Conservation (phyloP, 23 tunicate genomes). For the Clavelina lepadiformis region DNA sequence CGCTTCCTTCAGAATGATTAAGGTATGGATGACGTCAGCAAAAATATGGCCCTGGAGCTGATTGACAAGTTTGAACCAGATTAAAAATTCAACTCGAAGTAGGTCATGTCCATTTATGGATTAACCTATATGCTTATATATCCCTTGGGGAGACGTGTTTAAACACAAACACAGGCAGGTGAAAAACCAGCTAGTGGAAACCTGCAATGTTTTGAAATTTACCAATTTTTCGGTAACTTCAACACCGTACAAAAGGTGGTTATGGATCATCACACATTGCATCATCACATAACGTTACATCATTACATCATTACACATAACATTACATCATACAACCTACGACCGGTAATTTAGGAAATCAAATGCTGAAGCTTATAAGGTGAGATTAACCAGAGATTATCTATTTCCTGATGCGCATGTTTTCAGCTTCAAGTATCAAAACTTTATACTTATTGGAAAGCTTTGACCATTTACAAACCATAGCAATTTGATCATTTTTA, state of each 20-base stretch:
- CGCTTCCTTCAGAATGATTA: slow-evolving; percentile 36
- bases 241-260: slow-evolving; percentile 9
- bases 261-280: slow-evolving; percentile 66
- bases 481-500: too few species aligned
- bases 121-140: slow-evolving; percentile 43
- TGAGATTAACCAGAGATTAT: slow-evolving; percentile 18
- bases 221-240: too few species aligned
- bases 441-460: too few species aligned
- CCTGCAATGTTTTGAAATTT: not conserved
- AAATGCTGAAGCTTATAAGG: slow-evolving; percentile 35
- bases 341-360: slow-evolving; percentile 68
- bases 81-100: slow-evolving; percentile 2
- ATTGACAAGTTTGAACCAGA: slow-evolving; percentile 51
- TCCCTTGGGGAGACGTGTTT: slow-evolving; percentile 31
- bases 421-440: too few species aligned
- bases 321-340: slow-evolving; percentile 45
- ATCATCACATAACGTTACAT: slow-evolving; percentile 58
- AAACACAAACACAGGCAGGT: slow-evolving; percentile 19
- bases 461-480: too few species aligned
- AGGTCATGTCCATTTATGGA: slow-evolving; percentile 49
- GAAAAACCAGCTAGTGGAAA: not conserved
- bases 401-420: too few species aligned
- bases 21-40: slow-evolving; percentile 8
- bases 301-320: slow-evolving; percentile 77
- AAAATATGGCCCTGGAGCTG: slow-evolving; percentile 20